Evolutionary conservation across 2,113 vertebrate genomes (phyloP).

Genomic region (Mirounga angustirostris): DNA sequence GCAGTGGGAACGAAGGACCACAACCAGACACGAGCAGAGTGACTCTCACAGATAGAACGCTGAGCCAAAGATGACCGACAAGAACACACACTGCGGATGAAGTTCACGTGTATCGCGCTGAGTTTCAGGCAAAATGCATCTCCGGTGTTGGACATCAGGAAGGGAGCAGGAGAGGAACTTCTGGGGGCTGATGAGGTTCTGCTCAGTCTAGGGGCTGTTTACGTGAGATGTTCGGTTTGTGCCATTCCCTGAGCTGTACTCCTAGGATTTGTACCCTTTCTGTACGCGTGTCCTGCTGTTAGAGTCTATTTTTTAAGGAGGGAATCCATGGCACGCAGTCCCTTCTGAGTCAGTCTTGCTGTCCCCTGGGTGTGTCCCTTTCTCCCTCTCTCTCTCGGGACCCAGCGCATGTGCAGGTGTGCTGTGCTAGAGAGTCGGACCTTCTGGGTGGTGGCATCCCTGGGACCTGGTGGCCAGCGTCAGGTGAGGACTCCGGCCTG

Average conservation of each 20-base stretch:
- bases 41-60: not conserved
- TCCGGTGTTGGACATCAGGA: not conserved
- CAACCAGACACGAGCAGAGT: rapidly evolving
- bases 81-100: not conserved
- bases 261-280: not conserved
- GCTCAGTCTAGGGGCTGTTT: not conserved
- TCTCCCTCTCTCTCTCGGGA: not conserved
- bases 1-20: not conserved
- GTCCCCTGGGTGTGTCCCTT: not conserved
- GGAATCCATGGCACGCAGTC: too few species aligned
- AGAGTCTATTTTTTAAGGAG: not conserved
- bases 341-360: not conserved
- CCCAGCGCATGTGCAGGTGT: not conserved
- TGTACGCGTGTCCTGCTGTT: not conserved
- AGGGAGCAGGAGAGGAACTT: not conserved
- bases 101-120: not conserved
- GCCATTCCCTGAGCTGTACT: not conserved
- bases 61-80: too few species aligned
- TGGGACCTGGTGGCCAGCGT: not conserved
- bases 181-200: not conserved
- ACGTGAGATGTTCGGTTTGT: not conserved
- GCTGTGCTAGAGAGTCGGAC: rapidly evolving
- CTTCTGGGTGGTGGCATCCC: not conserved
- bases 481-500: not conserved
- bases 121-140: not conserved